Evolutionary conservation across 2,888 invertebrate species (phyloP), one percentile per base, ranked within the genome.

Genomic region (Netelia virgata): DNA sequence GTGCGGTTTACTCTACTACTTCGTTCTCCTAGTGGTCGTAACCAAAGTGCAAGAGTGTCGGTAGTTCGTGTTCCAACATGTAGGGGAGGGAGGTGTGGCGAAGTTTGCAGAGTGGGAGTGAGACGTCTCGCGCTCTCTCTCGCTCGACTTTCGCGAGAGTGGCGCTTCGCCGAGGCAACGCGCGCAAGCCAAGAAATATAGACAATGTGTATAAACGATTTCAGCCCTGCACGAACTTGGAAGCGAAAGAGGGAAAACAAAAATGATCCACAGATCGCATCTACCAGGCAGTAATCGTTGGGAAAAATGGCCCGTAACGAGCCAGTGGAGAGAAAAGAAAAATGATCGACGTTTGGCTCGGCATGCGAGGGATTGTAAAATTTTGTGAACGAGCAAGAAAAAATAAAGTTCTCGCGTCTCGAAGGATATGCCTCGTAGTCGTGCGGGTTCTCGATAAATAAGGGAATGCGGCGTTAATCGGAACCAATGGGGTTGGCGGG

Each of bases 1-100:
- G 36, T 95, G 95, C 87, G 93, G 95, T 86, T 96, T 96, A 94
- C 94, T 95, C 72, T 94, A 95, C 47, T 47, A 50, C 95, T 95
- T 66, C 94, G 95, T 47, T 94, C 90, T 20, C 96, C 96, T 89
- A 96, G 96, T 89, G 96, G 96, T 93, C 96, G 43, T 57, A 23
- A 41, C 72, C 72, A 55, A 53, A 50, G 66, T 55, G 55, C 16
- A 96, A 95, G 96, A 96, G 95, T 94, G 87, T 94, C 93, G 93
- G 92, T 36, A 36, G 36, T 93, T 91, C 90, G 94, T 94, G 94
- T 94, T 94, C 94, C 94, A 94, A 94, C 94, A 93, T 93, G 94
- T 53, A n/a, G 50, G 64, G 77, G 81, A 20, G 57, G 20, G 14
- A 47, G 47, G 63, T n/a, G 70, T 76, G 57, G 64, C 75, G 64